A percentile compares a stretch with the other conserved stretches of the same genome.
phyloP scores from a whole-genome alignment of 2,797 vertebrate species.

The Champsocephalus gunnari region DNA sequence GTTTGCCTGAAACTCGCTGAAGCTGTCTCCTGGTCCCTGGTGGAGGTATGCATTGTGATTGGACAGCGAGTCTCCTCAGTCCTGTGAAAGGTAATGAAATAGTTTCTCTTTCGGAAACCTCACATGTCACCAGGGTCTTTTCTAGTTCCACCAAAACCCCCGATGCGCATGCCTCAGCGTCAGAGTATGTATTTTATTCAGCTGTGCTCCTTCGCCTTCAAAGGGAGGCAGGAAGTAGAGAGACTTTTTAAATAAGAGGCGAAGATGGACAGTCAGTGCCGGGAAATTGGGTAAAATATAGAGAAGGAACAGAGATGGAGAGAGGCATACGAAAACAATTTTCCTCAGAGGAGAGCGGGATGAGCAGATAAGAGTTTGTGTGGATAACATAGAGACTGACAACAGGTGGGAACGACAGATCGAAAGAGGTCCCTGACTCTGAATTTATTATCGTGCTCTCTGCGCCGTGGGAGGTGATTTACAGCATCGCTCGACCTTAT shows the following conservation, averaged over 20 bases:
- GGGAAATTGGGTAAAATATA: slow-evolving; percentile 48
- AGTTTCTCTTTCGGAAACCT: slow-evolving; percentile 30
- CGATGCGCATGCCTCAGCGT: slow-evolving; percentile 72
- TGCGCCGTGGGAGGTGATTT: slow-evolving; percentile 51
- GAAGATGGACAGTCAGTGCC: slow-evolving; percentile 41
- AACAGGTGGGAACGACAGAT: slow-evolving; percentile 25
- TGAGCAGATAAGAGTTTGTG: slow-evolving; percentile 37
- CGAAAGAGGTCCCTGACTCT: slow-evolving; percentile 55
- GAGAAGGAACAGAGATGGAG: slow-evolving; percentile 30
- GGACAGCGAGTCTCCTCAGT: slow-evolving; percentile 17
- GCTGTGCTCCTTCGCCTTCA: slow-evolving; percentile 55
- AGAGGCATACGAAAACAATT: slow-evolving; percentile 29
- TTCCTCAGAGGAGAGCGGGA: slow-evolving; percentile 30
- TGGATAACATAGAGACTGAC: slow-evolving; percentile 49
- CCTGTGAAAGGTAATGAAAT: slow-evolving; percentile 14
- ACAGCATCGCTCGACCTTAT: slow-evolving; percentile 53
- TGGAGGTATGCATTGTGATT: slow-evolving; percentile 18
- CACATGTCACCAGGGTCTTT: slow-evolving; percentile 26
- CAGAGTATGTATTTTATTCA: slow-evolving; percentile 68
- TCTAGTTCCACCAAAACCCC: slow-evolving; percentile 58
- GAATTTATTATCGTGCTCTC: slow-evolving; percentile 65
- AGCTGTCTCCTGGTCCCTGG: too few species aligned
- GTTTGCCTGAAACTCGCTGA: too few species aligned
- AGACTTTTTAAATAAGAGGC: slow-evolving; percentile 54
- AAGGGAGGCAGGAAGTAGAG: slow-evolving; percentile 34